phyloP scores from a whole-genome alignment of 1,140 invertebrate species.

The Polypedilum pembai region DNA sequence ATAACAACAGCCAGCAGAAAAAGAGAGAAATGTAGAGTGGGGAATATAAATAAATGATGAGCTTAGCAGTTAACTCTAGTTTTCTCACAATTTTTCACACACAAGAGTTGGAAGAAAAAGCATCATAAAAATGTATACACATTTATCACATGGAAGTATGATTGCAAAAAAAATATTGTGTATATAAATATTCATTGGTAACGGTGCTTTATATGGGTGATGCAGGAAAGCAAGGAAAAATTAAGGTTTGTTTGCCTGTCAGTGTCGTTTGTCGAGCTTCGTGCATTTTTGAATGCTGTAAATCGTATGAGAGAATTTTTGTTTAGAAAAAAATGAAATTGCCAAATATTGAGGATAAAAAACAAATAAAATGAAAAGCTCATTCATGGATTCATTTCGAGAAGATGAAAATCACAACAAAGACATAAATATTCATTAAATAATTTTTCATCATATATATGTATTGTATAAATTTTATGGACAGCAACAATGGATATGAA shows the following conservation, averaged over 20 bases:
- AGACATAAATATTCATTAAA: slow-evolving; percentile 1
- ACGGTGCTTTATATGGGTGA: background rate
- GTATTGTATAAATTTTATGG: too few relatives aligned
- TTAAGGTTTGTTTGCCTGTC: too few relatives aligned
- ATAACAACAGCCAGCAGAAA: background rate
- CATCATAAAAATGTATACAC: slow-evolving; percentile 3
- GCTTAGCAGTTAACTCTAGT: background rate
- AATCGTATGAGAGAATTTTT: background rate
- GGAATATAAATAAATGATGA: slow-evolving; percentile 14
- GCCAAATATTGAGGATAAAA: background rate
- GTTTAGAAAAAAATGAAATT: background rate
- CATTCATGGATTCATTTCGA: background rate
- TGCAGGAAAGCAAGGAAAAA: too few relatives aligned
- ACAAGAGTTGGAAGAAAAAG: background rate
- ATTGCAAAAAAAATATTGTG: slow-evolving; percentile 18
- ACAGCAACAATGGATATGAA: too few relatives aligned
- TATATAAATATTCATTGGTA: slow-evolving; percentile 7
- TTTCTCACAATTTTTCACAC: background rate
- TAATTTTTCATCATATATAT: slow-evolving; percentile 8
- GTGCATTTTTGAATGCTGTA: background rate
- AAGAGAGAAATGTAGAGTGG: background rate
- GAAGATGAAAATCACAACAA: background rate
- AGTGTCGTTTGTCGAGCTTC: too few relatives aligned
- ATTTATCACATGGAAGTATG: background rate
- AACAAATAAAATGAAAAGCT: too few relatives aligned